Evolutionary conservation across 1,140 invertebrate genomes (phyloP), one percentile per base, ranked within the genome.

Genomic region (Drosophila nasuta): DNA sequence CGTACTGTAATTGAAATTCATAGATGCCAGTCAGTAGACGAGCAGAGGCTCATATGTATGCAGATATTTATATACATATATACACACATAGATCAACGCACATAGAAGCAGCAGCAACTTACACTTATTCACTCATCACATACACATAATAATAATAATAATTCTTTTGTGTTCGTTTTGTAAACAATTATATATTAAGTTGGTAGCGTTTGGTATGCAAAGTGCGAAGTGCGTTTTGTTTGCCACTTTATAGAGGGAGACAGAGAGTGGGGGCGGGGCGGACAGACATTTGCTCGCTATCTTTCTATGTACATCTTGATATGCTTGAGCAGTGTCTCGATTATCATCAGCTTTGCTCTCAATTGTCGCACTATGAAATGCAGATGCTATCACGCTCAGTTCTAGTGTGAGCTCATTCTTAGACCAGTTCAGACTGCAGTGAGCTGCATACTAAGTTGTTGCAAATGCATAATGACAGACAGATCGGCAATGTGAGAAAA

Each of bases 1-100:
- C 83, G 83, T 88, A 85, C 77, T 73, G 46, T 75, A 89, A 89
- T 89, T 88, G 77, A 89, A 88, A 88, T 88, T 88, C 85, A 88
- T 89, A 85, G 81, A 79, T 83, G 85, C 65, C 70, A 68, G 79
- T 79, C 75, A 28, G 38, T 70, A 54, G 33, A 20, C 56, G 54
- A 45, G 49, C 38, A 46, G 43, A 17, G 58, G 58, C 58, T 70
- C 45, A 57, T 48, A 58, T 48, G 46, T 41, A 63, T 64, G 17
- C 49, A 62, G 57, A 58, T 15, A 63, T 41, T 15, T 72, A 43
- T 52, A 51, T 49, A 48, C 17, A 70, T 62, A 30, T 73, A 49
- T 30, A 58, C 11, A 28, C 35, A 41, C 15, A 30, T 13, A 58
- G 11, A 43, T 13, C 11, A 10, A 67, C 13, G 56, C 20, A 41